Evolutionary conservation across 1,140 invertebrate species (phyloP), one percentile per base, ranked within the genome.

Genomic region (Arctopsyche grandis): DNA sequence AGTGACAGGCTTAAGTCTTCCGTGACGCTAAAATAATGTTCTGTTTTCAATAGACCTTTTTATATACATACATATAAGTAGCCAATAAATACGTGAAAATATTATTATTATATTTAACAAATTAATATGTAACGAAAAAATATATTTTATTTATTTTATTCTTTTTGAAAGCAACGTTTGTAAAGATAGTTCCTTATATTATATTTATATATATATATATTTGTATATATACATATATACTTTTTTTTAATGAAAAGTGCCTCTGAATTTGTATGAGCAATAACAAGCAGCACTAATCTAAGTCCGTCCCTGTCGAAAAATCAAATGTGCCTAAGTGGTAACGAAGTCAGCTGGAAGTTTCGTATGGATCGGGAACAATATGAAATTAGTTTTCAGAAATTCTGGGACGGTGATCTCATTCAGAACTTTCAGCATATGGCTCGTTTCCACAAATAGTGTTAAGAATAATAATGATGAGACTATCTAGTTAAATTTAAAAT

Each of bases 251-350:
- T 38, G 29, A 38, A 38, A 38, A 5, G 48, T 52, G 48, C 48
- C 48, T 52, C 48, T 52, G 48, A 12, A 52, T 52, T 52, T 52
- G 48, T 52, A 52, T 52, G 12, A 52, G 48, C 12, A 16, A 5
- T 52, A 52, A 52, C 16, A 16, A 52, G 12, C 16, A 52, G 10
- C 48, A 52, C 3, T 12, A 14, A 52, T 52, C 10, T 52, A 1
- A 52, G 48, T 52, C 48, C 48, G 48, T 52, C 48, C 48, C 48
- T 52, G 48, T 52, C 16, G 16, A 14, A 38, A 52, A 52, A 52
- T 52, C 48, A 52, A 52, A 52, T 52, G 48, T 52, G 48, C 48
- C 48, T 52, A 52, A 14, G 48, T 52, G 48, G 48, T 52, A 52
- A 12, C 48, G 48, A 52, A 12, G 12, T 52, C 48, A 5, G 16